Evolutionary conservation across 2,888 invertebrate genomes (phyloP).

Genomic region (Drosophila hamatofila): DNA sequence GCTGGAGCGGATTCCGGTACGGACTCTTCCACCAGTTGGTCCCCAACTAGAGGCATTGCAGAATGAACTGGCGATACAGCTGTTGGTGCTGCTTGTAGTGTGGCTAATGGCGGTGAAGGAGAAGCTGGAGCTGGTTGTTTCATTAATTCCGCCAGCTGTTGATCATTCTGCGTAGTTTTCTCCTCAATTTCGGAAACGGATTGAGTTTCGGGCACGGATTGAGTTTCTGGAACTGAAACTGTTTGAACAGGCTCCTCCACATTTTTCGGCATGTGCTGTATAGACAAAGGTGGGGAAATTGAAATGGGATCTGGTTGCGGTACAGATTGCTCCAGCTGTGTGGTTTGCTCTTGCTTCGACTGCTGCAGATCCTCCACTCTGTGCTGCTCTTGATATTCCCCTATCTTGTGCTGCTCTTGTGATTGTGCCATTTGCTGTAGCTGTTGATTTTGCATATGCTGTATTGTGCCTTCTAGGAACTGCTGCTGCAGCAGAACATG

Average conservation of each 20-base stretch:
- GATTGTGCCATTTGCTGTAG: not conserved
- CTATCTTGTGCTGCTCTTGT: not conserved
- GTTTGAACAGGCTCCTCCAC: not conserved
- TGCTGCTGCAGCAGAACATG: constrained; percentile 53
- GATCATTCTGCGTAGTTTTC: not conserved
- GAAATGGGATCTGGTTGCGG: not conserved
- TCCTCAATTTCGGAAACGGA: not conserved
- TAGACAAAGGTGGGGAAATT: not conserved
- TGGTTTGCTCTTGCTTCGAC: not conserved
- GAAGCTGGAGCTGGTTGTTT: not conserved
- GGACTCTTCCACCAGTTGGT: not conserved
- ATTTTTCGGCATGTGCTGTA: not conserved
- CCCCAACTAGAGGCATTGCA: not conserved
- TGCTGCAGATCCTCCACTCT: not conserved
- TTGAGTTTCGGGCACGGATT: not conserved
- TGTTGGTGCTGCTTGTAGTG: not conserved
- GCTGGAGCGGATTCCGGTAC: not conserved
- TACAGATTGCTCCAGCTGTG: not conserved
- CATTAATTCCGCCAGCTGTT: not conserved
- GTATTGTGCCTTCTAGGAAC: constrained; percentile 21
- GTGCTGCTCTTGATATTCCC: not conserved
- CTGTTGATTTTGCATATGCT: not conserved
- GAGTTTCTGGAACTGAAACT: not conserved
- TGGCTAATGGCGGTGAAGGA: not conserved
- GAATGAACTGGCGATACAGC: too few relatives aligned